Percentiles rank a stretch among this genome's conserved stretches.
These are phyloP conservation scores for Diplodus puntazzo DNA, from an alignment of 2,797 vertebrate genomes.

Conservation along the genomic window DNA sequence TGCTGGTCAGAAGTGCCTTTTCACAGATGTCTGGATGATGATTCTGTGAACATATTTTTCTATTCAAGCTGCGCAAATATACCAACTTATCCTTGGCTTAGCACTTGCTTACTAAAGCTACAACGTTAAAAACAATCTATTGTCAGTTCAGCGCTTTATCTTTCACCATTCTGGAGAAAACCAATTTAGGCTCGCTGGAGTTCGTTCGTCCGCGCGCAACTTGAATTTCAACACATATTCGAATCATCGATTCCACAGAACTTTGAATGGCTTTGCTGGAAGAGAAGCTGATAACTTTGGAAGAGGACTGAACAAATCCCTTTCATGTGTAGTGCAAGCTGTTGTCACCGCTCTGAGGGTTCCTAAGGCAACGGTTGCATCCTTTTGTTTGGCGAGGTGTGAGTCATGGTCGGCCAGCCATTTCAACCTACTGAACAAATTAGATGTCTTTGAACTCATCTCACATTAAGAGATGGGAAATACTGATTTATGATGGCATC, in stretches of 20 bases:
- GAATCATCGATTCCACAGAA: constrained; percentile 41
- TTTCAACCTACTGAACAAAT: constrained; percentile 25
- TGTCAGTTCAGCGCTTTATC: constrained; percentile 24
- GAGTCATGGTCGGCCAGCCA: constrained; percentile 39
- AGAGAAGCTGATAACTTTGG: constrained; percentile 21
- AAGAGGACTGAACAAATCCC: constrained; percentile 33
- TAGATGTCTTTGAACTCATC: background rate
- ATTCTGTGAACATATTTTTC: constrained; percentile 18
- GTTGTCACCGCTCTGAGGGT: constrained; percentile 32
- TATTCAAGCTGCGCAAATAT: constrained; percentile 1
- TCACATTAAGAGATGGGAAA: background rate
- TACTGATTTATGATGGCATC: background rate
- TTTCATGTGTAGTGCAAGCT: constrained; percentile 42
- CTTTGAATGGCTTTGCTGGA: constrained; percentile 18
- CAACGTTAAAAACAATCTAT: constrained; percentile 32
- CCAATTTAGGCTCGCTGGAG: constrained; percentile 10
- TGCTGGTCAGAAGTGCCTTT: background rate
- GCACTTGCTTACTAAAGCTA: background rate
- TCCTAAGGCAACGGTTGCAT: constrained; percentile 58
- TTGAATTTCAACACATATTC: constrained; percentile 35
- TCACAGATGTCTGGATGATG: background rate
- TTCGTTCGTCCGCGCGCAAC: constrained; percentile 34
- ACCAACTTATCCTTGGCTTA: background rate
- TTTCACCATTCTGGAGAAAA: background rate
- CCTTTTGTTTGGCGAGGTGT: constrained; percentile 48